These are phyloP conservation scores for Hoplostethus mediterraneus DNA, from an alignment of 2,797 vertebrate species.

Conservation along the genomic window DNA sequence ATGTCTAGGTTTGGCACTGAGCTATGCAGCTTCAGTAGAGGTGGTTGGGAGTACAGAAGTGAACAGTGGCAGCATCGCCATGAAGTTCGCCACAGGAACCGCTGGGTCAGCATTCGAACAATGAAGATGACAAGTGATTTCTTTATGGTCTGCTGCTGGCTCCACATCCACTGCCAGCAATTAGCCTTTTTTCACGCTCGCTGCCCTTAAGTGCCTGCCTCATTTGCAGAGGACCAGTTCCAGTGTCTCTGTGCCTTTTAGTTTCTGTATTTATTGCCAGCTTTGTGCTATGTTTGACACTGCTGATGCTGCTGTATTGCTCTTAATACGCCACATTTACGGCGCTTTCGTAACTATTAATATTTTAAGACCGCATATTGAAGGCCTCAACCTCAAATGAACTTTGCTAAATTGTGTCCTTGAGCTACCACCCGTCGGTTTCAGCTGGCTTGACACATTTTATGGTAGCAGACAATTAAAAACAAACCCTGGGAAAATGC, in stretches of 20 bases:
- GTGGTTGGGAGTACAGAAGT: background rate
- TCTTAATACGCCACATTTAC: slow-evolving; percentile 26
- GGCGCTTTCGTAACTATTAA: slow-evolving; percentile 37
- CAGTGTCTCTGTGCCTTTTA: slow-evolving; percentile 37
- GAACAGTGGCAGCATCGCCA: slow-evolving; percentile 9
- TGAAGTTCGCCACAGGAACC: slow-evolving; percentile 40
- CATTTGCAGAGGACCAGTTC: slow-evolving; percentile 50
- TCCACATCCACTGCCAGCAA: slow-evolving; percentile 52
- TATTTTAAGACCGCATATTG: slow-evolving; percentile 48
- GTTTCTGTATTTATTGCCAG: slow-evolving; percentile 49
- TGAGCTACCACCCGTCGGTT: slow-evolving; percentile 47
- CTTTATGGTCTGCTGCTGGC: slow-evolving; percentile 40
- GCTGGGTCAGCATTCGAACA: slow-evolving; percentile 40
- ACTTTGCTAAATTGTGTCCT: slow-evolving; percentile 56
- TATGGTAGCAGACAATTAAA: slow-evolving; percentile 45
- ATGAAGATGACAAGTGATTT: slow-evolving; percentile 40
- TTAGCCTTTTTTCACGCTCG: slow-evolving; percentile 61
- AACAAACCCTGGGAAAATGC: slow-evolving; percentile 32
- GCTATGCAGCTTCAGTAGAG: background rate
- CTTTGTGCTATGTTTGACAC: slow-evolving; percentile 17
- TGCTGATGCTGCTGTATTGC: slow-evolving; percentile 15
- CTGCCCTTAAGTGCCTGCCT: slow-evolving; percentile 21
- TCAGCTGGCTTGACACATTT: slow-evolving; percentile 47
- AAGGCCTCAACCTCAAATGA: slow-evolving; percentile 59
- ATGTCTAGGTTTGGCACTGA: background rate